Percentiles rank a stretch among this genome's conserved stretches.
These are phyloP conservation scores for Clarias magur DNA, from an alignment of 2,113 vertebrate genomes.

Conservation along the genomic window DNA sequence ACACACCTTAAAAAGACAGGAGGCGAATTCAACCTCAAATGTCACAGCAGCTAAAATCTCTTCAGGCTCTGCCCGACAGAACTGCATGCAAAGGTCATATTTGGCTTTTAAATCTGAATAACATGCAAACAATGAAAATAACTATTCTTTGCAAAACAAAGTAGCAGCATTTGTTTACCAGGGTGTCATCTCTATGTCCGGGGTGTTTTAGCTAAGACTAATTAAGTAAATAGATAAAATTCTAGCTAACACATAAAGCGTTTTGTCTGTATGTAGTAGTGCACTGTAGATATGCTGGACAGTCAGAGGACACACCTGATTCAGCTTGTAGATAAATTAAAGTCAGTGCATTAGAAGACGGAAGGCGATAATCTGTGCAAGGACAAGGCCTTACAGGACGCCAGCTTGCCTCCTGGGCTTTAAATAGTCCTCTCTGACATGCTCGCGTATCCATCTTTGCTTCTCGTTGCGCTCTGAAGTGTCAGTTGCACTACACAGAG, in stretches of 20 bases:
- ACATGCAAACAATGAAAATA: not conserved
- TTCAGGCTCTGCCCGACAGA: not conserved
- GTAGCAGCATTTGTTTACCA: not conserved
- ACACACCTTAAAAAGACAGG: not conserved
- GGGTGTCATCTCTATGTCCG: not conserved
- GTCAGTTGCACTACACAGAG: not conserved
- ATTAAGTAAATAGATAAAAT: not conserved
- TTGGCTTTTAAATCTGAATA: slow-evolving; percentile 22
- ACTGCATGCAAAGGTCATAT: not conserved
- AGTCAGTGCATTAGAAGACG: not conserved
- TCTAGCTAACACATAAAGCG: not conserved
- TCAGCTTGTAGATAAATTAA: not conserved
- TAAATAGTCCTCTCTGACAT: slow-evolving; percentile 23
- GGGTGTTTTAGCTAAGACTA: not conserved
- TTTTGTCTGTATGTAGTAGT: not conserved
- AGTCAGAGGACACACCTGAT: not conserved
- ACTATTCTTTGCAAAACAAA: slow-evolving; percentile 24
- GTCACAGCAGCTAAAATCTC: not conserved
- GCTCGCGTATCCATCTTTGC: not conserved
- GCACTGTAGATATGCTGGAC: not conserved
- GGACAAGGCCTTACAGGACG: not conserved
- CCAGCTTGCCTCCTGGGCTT: not conserved
- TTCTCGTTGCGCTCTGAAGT: not conserved
- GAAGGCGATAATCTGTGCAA: not conserved
- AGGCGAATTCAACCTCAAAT: not conserved